Evolutionary conservation across 2,113 vertebrate genomes (phyloP).

Genomic region (Columba janthina): DNA sequence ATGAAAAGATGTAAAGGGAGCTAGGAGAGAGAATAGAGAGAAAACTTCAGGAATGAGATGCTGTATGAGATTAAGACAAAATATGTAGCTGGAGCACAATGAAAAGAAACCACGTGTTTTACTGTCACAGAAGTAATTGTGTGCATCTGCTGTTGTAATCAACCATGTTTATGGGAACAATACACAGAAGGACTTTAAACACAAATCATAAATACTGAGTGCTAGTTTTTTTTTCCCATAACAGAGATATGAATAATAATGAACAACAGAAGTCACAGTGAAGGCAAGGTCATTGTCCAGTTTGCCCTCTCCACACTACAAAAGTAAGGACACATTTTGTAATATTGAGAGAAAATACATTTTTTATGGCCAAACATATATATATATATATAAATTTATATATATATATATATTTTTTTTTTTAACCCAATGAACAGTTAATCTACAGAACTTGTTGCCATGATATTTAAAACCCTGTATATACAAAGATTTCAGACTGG

Average conservation of each 20-base stretch:
- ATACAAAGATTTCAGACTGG: neutral
- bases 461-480: neutral
- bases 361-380: neutral
- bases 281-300: neutral
- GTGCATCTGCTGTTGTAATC: neutral
- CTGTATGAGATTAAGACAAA: neutral
- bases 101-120: conserved; percentile 4
- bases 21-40: neutral
- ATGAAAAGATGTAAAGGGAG: neutral
- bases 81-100: neutral
- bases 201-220: neutral
- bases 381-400: neutral
- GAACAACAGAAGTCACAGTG: neutral
- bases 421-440: neutral
- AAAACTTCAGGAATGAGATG: neutral
- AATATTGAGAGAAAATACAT: neutral
- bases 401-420: neutral
- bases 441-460: neutral
- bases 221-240: neutral
- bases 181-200: neutral
- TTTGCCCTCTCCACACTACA: neutral
- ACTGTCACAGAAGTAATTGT: neutral
- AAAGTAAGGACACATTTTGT: neutral
- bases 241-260: neutral
- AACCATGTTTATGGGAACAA: neutral